Evolutionary conservation across 2,113 vertebrate genomes (phyloP).

Genomic region (Kryptolebias marmoratus): DNA sequence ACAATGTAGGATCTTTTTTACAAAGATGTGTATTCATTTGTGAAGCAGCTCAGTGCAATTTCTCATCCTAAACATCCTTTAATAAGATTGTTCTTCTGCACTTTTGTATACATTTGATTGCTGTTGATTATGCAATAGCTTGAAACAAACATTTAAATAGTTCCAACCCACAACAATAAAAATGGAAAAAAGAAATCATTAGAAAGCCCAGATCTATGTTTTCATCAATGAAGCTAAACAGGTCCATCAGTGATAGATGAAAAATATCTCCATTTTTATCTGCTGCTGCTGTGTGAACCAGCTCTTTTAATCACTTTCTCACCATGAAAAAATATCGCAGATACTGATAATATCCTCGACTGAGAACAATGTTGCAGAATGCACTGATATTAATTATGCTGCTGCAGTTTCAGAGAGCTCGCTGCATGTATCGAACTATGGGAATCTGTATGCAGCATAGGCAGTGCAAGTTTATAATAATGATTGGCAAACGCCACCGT

Average conservation of each 20-base stretch:
- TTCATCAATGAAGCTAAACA: conserved; percentile 33
- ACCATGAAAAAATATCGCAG: conserved; percentile 21
- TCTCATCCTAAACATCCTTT: conserved; percentile 1
- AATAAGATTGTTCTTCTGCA: neutral
- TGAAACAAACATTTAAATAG: conserved; percentile 12
- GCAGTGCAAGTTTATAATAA: conserved; percentile 25
- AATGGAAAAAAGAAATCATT: conserved; percentile 5
- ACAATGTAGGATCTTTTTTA: conserved; percentile 6
- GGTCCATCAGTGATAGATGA: conserved; percentile 51
- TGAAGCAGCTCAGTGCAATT: neutral
- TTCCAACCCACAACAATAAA: conserved; percentile 20
- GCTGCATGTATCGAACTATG: neutral
- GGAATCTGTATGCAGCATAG: conserved; percentile 21
- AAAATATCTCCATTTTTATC: conserved; percentile 22
- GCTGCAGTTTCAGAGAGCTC: neutral
- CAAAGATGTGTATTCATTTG: neutral
- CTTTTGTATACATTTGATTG: conserved; percentile 7
- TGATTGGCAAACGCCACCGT: conserved; percentile 27
- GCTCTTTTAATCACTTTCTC: conserved; percentile 40
- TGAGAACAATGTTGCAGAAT: conserved; percentile 27
- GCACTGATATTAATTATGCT: conserved; percentile 2
- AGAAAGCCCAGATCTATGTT: conserved; percentile 20
- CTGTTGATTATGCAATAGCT: conserved; percentile 13
- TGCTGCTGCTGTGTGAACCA: conserved; percentile 8
- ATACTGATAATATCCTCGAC: conserved; percentile 30